These are phyloP conservation scores for Balanococcus diminutus DNA, from an alignment of 2,888 invertebrate species.

Conservation along the genomic window DNA sequence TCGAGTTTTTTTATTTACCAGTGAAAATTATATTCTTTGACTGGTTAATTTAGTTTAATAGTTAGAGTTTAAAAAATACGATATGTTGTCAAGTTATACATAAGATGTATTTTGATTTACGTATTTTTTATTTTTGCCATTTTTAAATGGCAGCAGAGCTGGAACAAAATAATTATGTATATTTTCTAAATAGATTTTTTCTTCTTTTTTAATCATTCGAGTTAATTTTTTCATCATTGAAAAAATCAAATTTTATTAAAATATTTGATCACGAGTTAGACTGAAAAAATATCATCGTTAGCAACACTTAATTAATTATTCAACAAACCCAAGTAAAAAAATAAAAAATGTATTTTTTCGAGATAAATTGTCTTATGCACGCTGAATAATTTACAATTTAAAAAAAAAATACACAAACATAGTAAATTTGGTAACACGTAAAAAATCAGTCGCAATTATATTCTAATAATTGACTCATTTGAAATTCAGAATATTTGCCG, in stretches of 20 bases:
- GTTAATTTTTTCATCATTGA: too few relatives aligned
- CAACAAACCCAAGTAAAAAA: too few relatives aligned
- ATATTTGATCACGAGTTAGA: too few relatives aligned
- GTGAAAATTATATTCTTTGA: not conserved
- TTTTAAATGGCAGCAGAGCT: not conserved
- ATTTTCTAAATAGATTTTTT: not conserved
- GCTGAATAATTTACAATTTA: not conserved
- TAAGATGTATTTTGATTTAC: not conserved
- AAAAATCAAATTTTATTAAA: too few relatives aligned
- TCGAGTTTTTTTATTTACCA: not conserved
- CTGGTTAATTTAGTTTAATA: not conserved
- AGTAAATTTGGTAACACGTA: not conserved
- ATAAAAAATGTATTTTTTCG: too few relatives aligned
- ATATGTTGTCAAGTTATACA: not conserved
- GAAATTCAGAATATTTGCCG: conserved; percentile 21
- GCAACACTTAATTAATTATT: too few relatives aligned
- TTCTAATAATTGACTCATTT: not conserved
- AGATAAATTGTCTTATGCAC: too few relatives aligned
- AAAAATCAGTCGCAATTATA: not conserved
- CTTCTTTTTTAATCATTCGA: not conserved
- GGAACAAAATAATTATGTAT: not conserved
- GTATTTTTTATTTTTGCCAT: not conserved
- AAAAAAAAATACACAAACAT: not conserved
- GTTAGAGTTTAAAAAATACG: not conserved
- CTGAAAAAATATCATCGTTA: too few relatives aligned